Conservation (phyloP, 2,888 invertebrate genomes). For the Blastobasis lacticolella region DNA sequence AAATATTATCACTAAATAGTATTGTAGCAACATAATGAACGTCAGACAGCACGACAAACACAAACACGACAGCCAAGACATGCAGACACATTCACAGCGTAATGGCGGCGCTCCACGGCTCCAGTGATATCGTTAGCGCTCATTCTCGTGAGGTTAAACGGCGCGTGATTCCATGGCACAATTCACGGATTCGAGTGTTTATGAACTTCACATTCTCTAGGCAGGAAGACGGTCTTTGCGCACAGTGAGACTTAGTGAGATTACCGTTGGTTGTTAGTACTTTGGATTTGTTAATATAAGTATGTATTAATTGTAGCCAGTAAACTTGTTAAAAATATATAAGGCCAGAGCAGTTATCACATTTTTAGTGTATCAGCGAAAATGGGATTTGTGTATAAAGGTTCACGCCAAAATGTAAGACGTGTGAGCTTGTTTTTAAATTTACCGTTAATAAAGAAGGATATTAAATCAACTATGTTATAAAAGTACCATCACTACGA, state of each 20-base stretch:
- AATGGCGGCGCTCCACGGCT: constrained; percentile 45
- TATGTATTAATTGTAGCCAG: background rate
- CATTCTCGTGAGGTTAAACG: constrained; percentile 59
- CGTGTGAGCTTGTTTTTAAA: constrained; percentile 45
- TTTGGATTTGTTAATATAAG: constrained; percentile 24
- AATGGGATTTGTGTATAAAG: background rate
- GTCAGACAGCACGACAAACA: constrained; percentile 6
- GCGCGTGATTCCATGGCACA: constrained; percentile 44
- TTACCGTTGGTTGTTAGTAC: constrained; percentile 19
- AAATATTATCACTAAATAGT: no score
- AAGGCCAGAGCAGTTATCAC: no score
- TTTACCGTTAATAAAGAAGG: no score
- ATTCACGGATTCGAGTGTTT: constrained; percentile 32
- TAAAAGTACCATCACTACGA: background rate
- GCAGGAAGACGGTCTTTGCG: constrained; percentile 72
- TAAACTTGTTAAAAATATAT: background rate
- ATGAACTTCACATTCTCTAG: constrained; percentile 39
- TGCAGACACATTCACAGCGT: constrained; percentile 66
- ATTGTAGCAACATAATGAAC: no score
- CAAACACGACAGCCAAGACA: constrained; percentile 44
- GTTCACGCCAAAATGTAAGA: constrained; percentile 67
- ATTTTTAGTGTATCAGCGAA: no score
- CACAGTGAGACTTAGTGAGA: constrained; percentile 27
- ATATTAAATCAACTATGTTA: constrained; percentile 9
- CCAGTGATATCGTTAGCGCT: constrained; percentile 57